Evolutionary conservation across 2,797 vertebrate species (phyloP), one percentile per base, ranked within the genome.

Genomic region (Enteromius trimaculatus): DNA sequence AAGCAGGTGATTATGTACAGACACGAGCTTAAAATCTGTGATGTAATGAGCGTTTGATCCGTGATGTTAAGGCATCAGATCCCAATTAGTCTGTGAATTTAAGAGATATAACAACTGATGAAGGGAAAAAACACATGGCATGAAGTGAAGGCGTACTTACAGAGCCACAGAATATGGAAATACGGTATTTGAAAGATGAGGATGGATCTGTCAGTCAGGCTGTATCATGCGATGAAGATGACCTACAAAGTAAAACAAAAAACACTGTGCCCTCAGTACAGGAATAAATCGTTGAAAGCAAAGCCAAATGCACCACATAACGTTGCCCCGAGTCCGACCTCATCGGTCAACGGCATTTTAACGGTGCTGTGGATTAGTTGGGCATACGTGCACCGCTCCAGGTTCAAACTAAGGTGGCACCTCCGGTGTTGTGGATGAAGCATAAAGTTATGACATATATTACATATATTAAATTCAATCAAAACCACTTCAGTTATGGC

Each of bases 161-260:
- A 95, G 90, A 92, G 91, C 92, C 94, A 96, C 91, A 93, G 94
- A 94, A 94, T 96, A 95, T 95, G 95, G 95, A 96, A 97, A 96
- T 95, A 91, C 92, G 92, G 93, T 91, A 93, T 91, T 92, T 94
- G 94, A 92, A 92, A 93, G 95, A 96, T 87, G 96, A 94, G 91
- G 96, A 96, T 93, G 96, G 96, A 95, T 95, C 96, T 95, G 96
- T 95, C 90, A 93, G 92, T 94, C 95, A 95, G 94, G 93, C 95
- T 96, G 94, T 96, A 95, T 97, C 96, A 97, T 96, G 95, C 95
- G 97, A 97, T 94, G 96, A 96, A 92, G 96, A 95, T 96, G 95
- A 97, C 97, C 97, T 99, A 96, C 93, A 97, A 98, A 97, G 94
- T 95, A 96, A 85, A 95, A 97, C 94, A 88, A 84, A 83, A 70